Conservation (phyloP, 2,797 vertebrate species). For the Alosa sapidissima region DNA sequence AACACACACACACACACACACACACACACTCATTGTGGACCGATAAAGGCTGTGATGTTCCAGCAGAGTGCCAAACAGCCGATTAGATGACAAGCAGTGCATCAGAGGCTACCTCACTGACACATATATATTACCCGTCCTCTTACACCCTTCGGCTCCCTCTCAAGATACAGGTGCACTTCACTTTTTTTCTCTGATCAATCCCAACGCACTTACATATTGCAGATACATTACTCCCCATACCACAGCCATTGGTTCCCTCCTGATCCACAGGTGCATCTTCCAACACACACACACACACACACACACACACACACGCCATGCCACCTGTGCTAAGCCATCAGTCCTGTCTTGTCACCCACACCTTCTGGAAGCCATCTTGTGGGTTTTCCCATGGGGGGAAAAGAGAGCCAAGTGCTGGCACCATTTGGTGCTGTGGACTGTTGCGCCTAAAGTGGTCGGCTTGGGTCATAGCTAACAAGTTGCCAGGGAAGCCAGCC, state of each 20-base stretch:
- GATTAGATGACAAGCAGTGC: neutral
- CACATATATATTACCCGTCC: neutral
- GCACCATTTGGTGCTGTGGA: neutral
- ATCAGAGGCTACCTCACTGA: neutral
- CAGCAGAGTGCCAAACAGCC: neutral
- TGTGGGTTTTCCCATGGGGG: neutral
- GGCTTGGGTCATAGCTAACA: constrained; percentile 72
- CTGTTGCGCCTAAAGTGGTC: constrained; percentile 41
- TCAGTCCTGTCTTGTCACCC: neutral
- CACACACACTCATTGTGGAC: constrained; percentile 3
- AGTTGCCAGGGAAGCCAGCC: constrained; percentile 61
- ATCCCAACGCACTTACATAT: too few species aligned
- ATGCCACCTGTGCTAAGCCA: neutral
- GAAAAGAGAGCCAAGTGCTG: neutral
- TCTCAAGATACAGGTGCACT: too few species aligned
- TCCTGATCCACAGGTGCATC: neutral
- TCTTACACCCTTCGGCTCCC: too few species aligned
- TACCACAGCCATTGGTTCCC: neutral
- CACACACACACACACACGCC: constrained; percentile 36
- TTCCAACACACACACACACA: neutral
- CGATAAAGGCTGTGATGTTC: neutral
- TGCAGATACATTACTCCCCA: neutral
- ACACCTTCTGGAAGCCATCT: neutral
- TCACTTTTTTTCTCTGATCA: too few species aligned
- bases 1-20: constrained; percentile 25